Percentiles rank a stretch among this genome's conserved stretches.
Evolutionary conservation across 2,888 invertebrate genomes (phyloP).

Genomic region (Hetaerina titia): DNA sequence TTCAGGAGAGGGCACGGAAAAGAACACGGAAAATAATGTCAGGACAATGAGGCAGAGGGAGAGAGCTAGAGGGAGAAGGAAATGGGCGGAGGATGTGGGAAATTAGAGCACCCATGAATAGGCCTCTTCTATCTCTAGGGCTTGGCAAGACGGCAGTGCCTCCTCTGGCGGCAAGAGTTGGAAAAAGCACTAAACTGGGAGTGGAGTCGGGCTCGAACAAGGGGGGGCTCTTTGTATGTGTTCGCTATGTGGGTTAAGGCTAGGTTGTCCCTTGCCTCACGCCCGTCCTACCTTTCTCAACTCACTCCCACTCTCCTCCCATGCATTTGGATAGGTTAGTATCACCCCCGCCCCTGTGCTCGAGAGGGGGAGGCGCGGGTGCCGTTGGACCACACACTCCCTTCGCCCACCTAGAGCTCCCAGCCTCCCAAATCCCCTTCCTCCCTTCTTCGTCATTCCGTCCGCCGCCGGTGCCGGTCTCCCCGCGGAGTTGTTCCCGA

Average conservation of each 20-base stretch:
- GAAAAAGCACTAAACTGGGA: constrained; percentile 23
- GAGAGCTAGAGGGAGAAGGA: background rate
- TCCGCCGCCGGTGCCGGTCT: background rate
- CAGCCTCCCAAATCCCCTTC: background rate
- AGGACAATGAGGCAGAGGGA: background rate
- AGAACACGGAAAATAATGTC: background rate
- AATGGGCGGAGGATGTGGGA: background rate
- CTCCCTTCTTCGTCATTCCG: background rate
- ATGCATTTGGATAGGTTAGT: constrained; percentile 61
- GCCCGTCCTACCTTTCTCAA: background rate
- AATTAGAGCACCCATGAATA: constrained; percentile 41
- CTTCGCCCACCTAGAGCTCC: background rate
- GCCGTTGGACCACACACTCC: background rate
- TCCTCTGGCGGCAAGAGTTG: background rate
- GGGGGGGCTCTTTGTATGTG: background rate
- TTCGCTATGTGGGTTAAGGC: constrained; percentile 54
- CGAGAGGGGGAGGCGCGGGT: background rate
- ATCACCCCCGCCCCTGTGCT: background rate
- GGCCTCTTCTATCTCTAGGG: background rate
- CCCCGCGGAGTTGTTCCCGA: background rate
- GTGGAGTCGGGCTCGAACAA: background rate
- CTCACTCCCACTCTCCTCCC: background rate
- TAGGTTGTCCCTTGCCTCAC: background rate
- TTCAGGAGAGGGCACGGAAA: background rate
- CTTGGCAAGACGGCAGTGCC: background rate